Conservation (phyloP, 2,113 vertebrate genomes). For the Istiophorus platypterus region DNA sequence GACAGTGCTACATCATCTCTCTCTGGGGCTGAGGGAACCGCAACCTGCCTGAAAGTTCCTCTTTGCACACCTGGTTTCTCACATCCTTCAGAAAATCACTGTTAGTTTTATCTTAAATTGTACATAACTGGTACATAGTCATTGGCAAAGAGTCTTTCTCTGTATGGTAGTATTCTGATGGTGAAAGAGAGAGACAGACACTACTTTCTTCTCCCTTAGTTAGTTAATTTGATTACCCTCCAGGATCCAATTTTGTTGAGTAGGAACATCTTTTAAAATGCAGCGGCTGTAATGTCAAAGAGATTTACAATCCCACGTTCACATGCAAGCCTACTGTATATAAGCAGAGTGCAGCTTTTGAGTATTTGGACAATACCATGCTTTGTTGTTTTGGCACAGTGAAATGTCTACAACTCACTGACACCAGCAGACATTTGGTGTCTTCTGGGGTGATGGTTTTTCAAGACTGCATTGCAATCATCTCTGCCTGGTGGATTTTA, state of each 20-base stretch:
- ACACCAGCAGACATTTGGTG: not conserved
- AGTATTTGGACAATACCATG: not conserved
- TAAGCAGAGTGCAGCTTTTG: not conserved
- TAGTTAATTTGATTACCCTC: conserved; percentile 26
- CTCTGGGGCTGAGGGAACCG: conserved; percentile 13
- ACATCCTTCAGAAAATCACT: conserved; percentile 6
- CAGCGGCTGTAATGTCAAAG: conserved; percentile 4
- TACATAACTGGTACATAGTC: conserved; percentile 20
- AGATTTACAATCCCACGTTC: not conserved
- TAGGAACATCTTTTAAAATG: conserved; percentile 28
- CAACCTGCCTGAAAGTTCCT: conserved; percentile 8
- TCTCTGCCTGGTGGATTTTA: not conserved
- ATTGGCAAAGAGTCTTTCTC: conserved; percentile 10
- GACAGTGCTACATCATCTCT: conserved; percentile 10
- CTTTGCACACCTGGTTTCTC: conserved; percentile 10
- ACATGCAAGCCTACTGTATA: not conserved
- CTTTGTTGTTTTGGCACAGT: conserved; percentile 7
- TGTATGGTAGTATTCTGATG: conserved; percentile 24
- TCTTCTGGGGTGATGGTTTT: not conserved
- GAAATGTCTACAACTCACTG: not conserved
- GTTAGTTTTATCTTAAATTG: conserved; percentile 34
- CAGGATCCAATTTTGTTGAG: conserved; percentile 29
- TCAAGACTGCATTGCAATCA: not conserved
- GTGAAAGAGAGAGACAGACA: conserved; percentile 9
- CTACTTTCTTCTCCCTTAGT: conserved; percentile 3